Evolutionary conservation across 2,888 invertebrate species (phyloP).

Genomic region (Tridacna crocea): DNA sequence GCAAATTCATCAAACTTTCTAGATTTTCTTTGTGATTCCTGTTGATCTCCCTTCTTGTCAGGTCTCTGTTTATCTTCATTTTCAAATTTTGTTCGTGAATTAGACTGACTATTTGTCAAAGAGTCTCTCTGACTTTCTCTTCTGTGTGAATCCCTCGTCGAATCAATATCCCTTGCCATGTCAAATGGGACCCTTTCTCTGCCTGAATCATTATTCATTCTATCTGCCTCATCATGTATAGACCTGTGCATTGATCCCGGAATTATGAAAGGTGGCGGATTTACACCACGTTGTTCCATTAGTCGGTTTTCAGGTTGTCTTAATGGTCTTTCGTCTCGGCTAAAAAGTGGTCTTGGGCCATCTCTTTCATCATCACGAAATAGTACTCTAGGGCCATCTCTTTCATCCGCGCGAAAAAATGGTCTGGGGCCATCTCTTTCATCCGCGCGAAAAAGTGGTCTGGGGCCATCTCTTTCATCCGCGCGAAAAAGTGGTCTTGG

Average conservation of each 20-base stretch:
- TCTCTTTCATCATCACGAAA: too few species aligned
- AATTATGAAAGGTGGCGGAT: too few species aligned
- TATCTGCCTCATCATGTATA: not conserved
- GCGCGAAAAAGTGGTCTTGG: too few species aligned
- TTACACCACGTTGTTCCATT: too few species aligned
- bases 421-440: too few species aligned
- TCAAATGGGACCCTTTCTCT: not conserved
- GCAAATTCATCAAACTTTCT: not conserved
- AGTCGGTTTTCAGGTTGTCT: too few species aligned
- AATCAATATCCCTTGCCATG: not conserved
- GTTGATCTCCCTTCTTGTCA: not conserved
- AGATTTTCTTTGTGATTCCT: not conserved
- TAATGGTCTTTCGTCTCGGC: too few species aligned
- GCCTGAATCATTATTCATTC: not conserved
- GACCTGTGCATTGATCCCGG: not conserved
- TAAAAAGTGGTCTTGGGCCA: too few species aligned
- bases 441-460: too few species aligned
- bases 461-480: too few species aligned
- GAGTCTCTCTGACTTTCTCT: slow-evolving; percentile 7
- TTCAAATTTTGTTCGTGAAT: not conserved
- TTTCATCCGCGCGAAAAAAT: too few species aligned
- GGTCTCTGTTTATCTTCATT: not conserved
- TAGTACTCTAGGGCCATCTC: too few species aligned
- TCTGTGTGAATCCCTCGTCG: not conserved
- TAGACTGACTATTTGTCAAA: not conserved